phyloP scores from a whole-genome alignment of 2,888 invertebrate species.

The Seladonia tumulorum region DNA sequence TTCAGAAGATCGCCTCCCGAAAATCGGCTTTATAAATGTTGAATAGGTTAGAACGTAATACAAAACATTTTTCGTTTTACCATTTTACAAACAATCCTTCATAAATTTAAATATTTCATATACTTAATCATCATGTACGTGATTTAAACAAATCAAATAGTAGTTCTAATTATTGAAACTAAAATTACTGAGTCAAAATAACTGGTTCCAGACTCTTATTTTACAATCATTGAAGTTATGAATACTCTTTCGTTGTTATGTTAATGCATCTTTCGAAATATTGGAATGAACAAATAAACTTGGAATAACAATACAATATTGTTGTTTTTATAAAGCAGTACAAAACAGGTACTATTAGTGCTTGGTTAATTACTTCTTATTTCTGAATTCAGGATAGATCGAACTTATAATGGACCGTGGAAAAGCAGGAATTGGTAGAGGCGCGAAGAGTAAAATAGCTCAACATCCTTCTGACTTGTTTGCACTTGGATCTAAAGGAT shows the following conservation, averaged over 20 bases:
- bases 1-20: not conserved
- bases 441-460: slow-evolving; percentile 90
- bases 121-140: not conserved
- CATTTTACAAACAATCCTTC: not conserved
- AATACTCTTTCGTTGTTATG: not conserved
- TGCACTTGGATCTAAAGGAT: slow-evolving; percentile 92
- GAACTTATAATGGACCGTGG: slow-evolving; percentile 88
- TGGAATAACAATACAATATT: not conserved
- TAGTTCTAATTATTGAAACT: not conserved
- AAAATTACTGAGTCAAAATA: not conserved
- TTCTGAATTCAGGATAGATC: slow-evolving; percentile 6
- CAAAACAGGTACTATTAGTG: not conserved
- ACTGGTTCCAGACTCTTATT: not conserved
- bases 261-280: not conserved
- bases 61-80: slow-evolving; percentile 25
- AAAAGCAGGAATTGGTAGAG: slow-evolving; percentile 88
- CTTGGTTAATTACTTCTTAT: not conserved
- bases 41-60: slow-evolving; percentile 49
- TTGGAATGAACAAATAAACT: not conserved
- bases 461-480: slow-evolving; percentile 93
- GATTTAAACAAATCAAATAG: not conserved
- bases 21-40: slow-evolving; percentile 49
- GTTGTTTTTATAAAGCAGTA: not conserved
- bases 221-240: not conserved
- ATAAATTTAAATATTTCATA: not conserved